phyloP scores from a whole-genome alignment of 2,797 vertebrate species.

The Neosilurus mollespiculum region DNA sequence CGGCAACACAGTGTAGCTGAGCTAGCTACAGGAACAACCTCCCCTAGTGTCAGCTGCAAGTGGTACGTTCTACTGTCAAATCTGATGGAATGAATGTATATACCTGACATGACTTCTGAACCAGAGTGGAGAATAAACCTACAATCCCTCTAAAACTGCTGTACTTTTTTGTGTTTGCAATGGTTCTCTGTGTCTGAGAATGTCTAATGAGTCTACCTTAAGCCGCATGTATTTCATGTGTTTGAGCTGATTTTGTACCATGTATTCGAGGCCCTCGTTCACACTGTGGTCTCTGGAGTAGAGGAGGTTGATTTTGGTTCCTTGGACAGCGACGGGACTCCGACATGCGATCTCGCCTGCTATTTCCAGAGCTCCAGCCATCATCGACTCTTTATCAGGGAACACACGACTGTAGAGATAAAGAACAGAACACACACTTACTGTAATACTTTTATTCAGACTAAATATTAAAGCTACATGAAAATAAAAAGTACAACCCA shows the following conservation, averaged over 20 bases:
- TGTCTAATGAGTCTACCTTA: neutral
- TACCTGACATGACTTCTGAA: no score
- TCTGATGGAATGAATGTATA: no score
- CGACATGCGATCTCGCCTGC: conserved; percentile 80
- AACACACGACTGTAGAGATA: conserved; percentile 78
- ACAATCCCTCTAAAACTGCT: no score
- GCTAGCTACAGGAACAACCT: no score
- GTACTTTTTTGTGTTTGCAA: neutral
- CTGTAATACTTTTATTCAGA: no score
- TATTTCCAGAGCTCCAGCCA: conserved; percentile 77
- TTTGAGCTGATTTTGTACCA: conserved; percentile 67
- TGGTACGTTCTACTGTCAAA: no score
- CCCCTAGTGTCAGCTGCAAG: no score
- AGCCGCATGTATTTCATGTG: neutral
- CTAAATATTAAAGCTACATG: neutral
- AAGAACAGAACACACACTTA: conserved; percentile 6
- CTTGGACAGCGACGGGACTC: conserved; percentile 86
- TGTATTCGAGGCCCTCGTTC: conserved; percentile 74
- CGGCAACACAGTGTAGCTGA: no score
- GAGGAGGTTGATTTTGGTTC: conserved; percentile 85
- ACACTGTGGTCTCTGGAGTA: conserved; percentile 85
- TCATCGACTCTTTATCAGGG: conserved; percentile 76
- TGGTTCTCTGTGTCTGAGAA: neutral
- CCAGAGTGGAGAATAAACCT: neutral
- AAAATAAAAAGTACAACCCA: neutral